Conservation (phyloP, 2,888 invertebrate species). For the Idaea straminata region DNA sequence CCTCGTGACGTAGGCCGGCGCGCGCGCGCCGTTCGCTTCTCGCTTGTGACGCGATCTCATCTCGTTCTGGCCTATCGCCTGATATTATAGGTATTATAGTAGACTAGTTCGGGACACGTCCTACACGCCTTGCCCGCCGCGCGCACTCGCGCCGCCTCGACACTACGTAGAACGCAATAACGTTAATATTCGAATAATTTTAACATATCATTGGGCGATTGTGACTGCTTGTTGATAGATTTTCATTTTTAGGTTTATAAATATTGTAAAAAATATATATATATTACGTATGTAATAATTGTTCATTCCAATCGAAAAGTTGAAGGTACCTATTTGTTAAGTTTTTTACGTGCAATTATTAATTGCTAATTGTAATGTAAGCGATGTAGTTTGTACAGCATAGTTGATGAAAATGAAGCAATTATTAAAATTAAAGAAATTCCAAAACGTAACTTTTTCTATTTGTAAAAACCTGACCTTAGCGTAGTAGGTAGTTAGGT, state of each 20-base stretch:
- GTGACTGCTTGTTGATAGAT: constrained; percentile 79
- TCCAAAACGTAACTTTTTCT: constrained; percentile 65
- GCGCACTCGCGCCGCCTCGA: constrained; percentile 20
- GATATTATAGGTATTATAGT: constrained; percentile 15
- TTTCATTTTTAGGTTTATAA: constrained; percentile 74
- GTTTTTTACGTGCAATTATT: constrained; percentile 81
- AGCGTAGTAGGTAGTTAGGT: too few species aligned
- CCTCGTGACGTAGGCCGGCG: constrained; percentile 62
- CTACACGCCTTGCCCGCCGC: constrained; percentile 6
- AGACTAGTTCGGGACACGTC: constrained; percentile 23
- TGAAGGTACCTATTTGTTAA: constrained; percentile 79
- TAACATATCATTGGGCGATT: constrained; percentile 81
- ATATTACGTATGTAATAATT: constrained; percentile 73
- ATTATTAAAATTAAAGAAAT: constrained; percentile 79
- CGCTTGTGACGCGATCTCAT: constrained; percentile 30
- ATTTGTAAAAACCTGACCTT: constrained; percentile 22
- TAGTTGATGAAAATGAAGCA: constrained; percentile 77
- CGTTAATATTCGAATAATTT: constrained; percentile 63
- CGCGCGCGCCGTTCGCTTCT: constrained; percentile 27
- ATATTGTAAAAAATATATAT: constrained; percentile 66
- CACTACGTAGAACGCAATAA: constrained; percentile 73
- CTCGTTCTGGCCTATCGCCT: constrained; percentile 15
- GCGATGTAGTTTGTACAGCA: constrained; percentile 80
- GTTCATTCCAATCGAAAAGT: constrained; percentile 80
- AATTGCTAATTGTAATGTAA: constrained; percentile 79